A percentile compares a stretch with the other conserved stretches of the same genome.
Evolutionary conservation across 2,113 vertebrate species (phyloP).

Genomic region (Neogale vison): DNA sequence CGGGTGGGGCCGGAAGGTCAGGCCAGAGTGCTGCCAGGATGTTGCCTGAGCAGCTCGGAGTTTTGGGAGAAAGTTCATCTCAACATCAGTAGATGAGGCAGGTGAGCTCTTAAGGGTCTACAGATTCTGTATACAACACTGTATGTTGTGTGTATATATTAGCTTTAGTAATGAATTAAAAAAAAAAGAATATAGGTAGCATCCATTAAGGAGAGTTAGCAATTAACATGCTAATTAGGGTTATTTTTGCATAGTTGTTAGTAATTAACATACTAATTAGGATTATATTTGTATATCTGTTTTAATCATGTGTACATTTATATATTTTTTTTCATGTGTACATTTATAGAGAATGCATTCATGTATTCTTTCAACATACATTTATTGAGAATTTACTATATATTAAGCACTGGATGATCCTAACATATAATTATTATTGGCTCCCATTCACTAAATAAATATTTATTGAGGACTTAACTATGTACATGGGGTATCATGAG

Average conservation of each 20-base stretch:
- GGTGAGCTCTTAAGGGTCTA: background rate
- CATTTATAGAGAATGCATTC: background rate
- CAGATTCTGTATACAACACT: background rate
- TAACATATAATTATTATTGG: slow-evolving; percentile 6
- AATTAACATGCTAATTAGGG: background rate
- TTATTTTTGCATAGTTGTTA: background rate
- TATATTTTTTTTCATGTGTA: background rate
- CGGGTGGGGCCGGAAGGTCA: background rate
- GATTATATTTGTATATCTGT: background rate
- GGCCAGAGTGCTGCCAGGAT: background rate
- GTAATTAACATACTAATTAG: background rate
- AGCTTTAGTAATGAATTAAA: background rate
- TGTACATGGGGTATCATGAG: background rate
- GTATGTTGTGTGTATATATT: background rate
- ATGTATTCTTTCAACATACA: background rate
- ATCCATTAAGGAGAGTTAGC: background rate
- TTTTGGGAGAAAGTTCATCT: background rate
- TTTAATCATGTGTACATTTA: slow-evolving; percentile 15
- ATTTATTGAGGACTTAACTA: background rate
- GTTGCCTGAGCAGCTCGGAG: rapidly evolving
- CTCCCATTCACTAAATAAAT: background rate
- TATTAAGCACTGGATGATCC: background rate
- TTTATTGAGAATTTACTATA: background rate
- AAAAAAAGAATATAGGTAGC: background rate
- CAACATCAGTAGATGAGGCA: background rate